Conservation (phyloP, 2,797 vertebrate genomes). For the Microhierax caerulescens region DNA sequence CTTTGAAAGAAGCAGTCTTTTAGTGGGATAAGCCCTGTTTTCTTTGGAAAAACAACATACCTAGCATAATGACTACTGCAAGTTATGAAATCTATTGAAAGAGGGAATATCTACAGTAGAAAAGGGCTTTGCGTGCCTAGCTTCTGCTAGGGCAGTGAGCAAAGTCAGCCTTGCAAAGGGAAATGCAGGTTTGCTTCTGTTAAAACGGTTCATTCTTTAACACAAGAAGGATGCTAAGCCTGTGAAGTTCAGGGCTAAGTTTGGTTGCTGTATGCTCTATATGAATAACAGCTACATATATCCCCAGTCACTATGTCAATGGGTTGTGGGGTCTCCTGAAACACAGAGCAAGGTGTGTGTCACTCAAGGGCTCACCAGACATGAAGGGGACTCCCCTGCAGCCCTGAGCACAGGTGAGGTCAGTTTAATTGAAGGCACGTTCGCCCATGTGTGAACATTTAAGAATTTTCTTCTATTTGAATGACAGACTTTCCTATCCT, state of each 20-base stretch:
- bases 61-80: not conserved
- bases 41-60: not conserved
- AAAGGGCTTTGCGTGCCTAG: not conserved
- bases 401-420: not conserved
- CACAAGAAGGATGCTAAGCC: not conserved
- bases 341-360: not conserved
- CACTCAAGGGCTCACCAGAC: not conserved
- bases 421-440: not conserved
- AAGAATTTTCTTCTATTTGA: not conserved
- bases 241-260: not conserved
- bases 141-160: not conserved
- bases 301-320: not conserved
- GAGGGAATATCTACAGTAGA: not conserved
- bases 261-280: not conserved
- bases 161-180: not conserved
- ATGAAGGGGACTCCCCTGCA: not conserved
- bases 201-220: not conserved
- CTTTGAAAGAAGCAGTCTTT: not conserved
- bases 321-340: not conserved
- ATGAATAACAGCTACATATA: not conserved
- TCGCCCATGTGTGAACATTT: not conserved
- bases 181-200: not conserved
- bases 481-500: not conserved
- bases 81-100: not conserved
- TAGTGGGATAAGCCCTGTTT: not conserved